These are phyloP conservation scores for Drosophila malerkotliana DNA, from an alignment of 1,140 invertebrate genomes.

Conservation along the genomic window DNA sequence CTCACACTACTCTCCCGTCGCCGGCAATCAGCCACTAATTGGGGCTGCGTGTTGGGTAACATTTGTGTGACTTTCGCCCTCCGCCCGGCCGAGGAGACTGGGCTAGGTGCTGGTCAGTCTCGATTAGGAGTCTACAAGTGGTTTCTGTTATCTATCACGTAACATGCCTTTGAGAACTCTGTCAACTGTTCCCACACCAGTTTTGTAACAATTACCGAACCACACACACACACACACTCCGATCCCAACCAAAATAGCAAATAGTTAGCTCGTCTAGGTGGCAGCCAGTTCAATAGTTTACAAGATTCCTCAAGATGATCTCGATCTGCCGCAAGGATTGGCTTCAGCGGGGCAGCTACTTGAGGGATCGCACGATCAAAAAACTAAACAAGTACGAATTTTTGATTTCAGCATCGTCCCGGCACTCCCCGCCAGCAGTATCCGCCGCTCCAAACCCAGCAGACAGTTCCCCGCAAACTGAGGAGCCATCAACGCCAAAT, in stretches of 20 bases:
- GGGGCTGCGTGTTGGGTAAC: constrained; percentile 60
- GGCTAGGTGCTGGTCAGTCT: constrained; percentile 3
- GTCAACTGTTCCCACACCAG: neutral
- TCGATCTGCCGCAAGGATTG: neutral
- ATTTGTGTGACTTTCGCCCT: constrained; percentile 9
- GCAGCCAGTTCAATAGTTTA: neutral
- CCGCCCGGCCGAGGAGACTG: neutral
- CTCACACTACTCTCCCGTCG: constrained; percentile 25
- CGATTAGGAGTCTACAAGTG: constrained; percentile 4
- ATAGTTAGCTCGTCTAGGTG: neutral
- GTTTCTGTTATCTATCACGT: neutral
- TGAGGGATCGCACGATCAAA: neutral
- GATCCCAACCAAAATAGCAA: neutral
- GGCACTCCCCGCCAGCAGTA: constrained; percentile 60
- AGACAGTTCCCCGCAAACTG: constrained; percentile 41
- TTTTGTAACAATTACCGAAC: neutral
- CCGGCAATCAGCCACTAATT: constrained; percentile 64
- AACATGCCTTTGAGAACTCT: neutral
- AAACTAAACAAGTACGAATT: neutral
- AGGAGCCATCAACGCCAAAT: constrained; percentile 68
- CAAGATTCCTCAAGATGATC: neutral
- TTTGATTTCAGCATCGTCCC: constrained; percentile 41
- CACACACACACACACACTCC: neutral
- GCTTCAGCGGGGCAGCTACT: neutral
- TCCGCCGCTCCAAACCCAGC: constrained; percentile 5